Conservation (phyloP, 1,140 invertebrate genomes). For the Colletes gigas region DNA sequence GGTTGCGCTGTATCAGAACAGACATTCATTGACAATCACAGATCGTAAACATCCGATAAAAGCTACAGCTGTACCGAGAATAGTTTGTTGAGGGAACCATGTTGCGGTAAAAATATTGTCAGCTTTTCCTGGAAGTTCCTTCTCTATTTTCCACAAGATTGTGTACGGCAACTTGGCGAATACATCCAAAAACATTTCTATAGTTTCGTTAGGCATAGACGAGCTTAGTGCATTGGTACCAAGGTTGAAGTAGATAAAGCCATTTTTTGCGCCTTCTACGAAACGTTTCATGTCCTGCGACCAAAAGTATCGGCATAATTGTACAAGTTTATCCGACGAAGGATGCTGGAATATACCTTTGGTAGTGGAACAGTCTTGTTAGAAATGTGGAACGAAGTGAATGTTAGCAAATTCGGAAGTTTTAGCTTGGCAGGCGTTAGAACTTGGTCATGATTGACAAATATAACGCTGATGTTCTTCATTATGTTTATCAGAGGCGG, state of each 20-base stretch:
- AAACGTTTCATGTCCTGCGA: constrained; percentile 77
- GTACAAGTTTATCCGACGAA: too few relatives aligned
- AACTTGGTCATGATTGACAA: too few relatives aligned
- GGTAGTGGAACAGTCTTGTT: too few relatives aligned
- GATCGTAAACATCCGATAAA: too few relatives aligned
- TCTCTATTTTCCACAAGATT: constrained; percentile 69
- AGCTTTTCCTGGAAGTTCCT: constrained; percentile 11
- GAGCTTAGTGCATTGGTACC: constrained; percentile 77
- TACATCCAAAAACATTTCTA: constrained; percentile 77
- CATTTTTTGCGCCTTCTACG: constrained; percentile 77
- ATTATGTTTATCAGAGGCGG: too few relatives aligned
- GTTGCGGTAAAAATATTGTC: constrained; percentile 72
- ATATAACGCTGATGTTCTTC: too few relatives aligned
- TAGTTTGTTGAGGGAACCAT: constrained; percentile 77
- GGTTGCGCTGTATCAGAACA: constrained; percentile 70
- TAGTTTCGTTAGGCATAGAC: constrained; percentile 58
- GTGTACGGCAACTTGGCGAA: constrained; percentile 74
- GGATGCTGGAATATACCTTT: too few relatives aligned
- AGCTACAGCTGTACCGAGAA: constrained; percentile 62
- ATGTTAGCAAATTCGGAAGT: too few relatives aligned
- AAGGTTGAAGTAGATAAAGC: constrained; percentile 83
- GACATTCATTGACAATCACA: too few relatives aligned
- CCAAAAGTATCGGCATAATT: too few relatives aligned
- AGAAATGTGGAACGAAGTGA: too few relatives aligned
- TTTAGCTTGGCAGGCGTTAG: too few relatives aligned